Conservation (phyloP, 1,140 invertebrate genomes). For the Neodiprion virginianus region DNA sequence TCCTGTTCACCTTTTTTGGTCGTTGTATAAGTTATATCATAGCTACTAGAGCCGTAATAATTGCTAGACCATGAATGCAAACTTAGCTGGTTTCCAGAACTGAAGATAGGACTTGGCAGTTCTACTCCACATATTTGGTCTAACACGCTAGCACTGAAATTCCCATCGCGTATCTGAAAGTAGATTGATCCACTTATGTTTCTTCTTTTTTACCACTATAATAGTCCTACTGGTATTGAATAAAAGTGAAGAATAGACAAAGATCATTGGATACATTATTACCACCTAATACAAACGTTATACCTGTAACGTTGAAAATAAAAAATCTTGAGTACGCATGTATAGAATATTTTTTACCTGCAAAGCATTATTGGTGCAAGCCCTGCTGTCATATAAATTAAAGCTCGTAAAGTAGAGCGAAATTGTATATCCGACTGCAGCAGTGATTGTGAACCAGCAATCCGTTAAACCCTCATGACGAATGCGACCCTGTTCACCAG, state of each 20-base stretch:
- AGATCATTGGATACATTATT: no score
- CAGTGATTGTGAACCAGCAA: slow-evolving; percentile 67
- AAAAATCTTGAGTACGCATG: no score
- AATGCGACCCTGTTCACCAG: slow-evolving; percentile 71
- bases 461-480: slow-evolving; percentile 53
- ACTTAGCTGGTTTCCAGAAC: slow-evolving; percentile 65
- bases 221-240: no score
- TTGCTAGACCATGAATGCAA: slow-evolving; percentile 54
- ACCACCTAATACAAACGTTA: no score
- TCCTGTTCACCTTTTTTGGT: slow-evolving; percentile 64
- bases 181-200: slow-evolving; percentile 24
- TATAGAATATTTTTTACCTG: slow-evolving; percentile 36
- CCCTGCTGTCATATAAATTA: slow-evolving; percentile 45
- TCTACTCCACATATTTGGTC: slow-evolving; percentile 50
- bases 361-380: slow-evolving; percentile 50
- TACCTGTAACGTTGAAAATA: no score
- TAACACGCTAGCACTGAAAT: slow-evolving; percentile 52
- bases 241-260: no score
- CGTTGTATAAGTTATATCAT: slow-evolving; percentile 72
- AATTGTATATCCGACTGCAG: slow-evolving; percentile 67
- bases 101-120: slow-evolving; percentile 66
- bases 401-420: slow-evolving; percentile 68
- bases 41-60: slow-evolving; percentile 44
- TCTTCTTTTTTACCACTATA: no score
- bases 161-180: slow-evolving; percentile 64